Conservation (phyloP, 2,888 invertebrate species). For the Tricholauxania praeusta region DNA sequence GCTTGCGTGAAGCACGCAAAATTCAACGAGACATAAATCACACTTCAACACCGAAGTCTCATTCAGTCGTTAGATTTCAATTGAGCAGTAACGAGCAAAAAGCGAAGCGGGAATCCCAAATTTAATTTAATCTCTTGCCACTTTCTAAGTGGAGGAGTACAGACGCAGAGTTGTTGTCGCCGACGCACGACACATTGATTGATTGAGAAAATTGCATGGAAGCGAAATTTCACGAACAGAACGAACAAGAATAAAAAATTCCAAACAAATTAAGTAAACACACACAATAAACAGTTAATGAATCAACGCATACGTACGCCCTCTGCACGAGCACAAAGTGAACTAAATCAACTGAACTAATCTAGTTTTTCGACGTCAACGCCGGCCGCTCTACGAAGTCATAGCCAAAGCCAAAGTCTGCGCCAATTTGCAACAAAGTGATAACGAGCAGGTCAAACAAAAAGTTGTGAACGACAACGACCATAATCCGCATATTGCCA, state of each 20-base stretch:
- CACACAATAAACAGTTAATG: conserved; percentile 30
- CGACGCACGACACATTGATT: too few relatives aligned
- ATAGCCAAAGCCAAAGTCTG: background rate
- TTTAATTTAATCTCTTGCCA: too few relatives aligned
- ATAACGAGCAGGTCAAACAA: conserved; percentile 46
- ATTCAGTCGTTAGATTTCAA: conserved; percentile 34
- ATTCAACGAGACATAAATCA: conserved; percentile 25
- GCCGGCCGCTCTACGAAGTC: conserved; percentile 2
- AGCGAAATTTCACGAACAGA: too few relatives aligned
- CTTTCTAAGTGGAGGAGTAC: too few relatives aligned
- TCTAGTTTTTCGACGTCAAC: background rate
- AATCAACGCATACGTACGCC: background rate
- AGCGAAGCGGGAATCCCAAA: background rate
- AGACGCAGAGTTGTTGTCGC: too few relatives aligned
- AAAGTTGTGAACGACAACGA: background rate
- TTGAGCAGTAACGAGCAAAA: conserved; percentile 20
- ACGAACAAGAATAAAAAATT: background rate
- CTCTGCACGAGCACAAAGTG: background rate
- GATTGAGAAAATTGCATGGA: too few relatives aligned
- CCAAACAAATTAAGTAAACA: background rate
- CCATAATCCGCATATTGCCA: background rate
- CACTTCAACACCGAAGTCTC: background rate
- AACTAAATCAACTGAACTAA: too few relatives aligned
- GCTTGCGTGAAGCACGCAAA: background rate
- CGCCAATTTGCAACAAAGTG: conserved; percentile 55